phyloP scores from a whole-genome alignment of 2,113 vertebrate species.

The Prietella phreatophila region DNA sequence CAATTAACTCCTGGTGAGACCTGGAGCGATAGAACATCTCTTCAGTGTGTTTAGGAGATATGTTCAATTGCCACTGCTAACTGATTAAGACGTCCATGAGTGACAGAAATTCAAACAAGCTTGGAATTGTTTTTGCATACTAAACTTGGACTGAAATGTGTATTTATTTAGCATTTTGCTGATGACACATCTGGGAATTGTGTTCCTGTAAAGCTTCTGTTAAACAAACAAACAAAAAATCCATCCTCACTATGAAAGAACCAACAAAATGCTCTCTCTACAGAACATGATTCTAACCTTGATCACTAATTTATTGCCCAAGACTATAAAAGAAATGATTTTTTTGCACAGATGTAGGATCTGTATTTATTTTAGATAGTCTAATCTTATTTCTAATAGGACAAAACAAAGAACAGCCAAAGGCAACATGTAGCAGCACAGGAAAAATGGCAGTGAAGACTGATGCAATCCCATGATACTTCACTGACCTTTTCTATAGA shows the following conservation, averaged over 20 bases:
- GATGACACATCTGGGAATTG: not conserved
- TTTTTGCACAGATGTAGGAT: not conserved
- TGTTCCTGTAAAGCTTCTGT: not conserved
- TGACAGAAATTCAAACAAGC: not conserved
- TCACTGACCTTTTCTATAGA: conserved; percentile 61
- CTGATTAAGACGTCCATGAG: conserved; percentile 49
- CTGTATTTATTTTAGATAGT: not conserved
- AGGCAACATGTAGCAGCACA: not conserved
- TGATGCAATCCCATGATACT: conserved; percentile 55
- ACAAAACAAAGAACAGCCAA: not conserved
- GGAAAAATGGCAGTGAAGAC: conserved; percentile 54
- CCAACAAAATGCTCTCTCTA: conserved; percentile 21
- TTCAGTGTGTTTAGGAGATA: conserved; percentile 12
- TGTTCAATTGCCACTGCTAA: conserved; percentile 55
- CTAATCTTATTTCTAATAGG: conserved; percentile 2
- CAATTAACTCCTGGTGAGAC: conserved; percentile 51
- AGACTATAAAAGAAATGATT: not conserved
- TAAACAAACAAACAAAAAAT: not conserved
- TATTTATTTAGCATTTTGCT: not conserved
- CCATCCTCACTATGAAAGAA: not conserved
- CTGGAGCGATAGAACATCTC: conserved; percentile 23
- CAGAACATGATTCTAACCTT: not conserved
- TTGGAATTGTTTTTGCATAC: not conserved
- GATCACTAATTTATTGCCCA: not conserved
- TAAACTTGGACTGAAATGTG: not conserved